Conservation (phyloP, 2,888 invertebrate genomes). For the Gari tellinella region DNA sequence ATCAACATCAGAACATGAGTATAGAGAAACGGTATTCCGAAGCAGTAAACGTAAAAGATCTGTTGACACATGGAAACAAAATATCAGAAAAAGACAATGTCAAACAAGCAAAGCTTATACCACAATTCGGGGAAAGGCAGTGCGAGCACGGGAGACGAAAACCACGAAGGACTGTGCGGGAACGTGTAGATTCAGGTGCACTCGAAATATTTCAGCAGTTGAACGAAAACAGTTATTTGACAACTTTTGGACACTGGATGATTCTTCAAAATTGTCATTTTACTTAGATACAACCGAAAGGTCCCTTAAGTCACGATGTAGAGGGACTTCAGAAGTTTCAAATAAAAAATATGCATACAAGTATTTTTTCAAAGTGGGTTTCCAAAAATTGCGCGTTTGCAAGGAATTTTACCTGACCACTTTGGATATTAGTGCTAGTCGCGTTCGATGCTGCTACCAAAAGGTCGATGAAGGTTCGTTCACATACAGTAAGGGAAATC, state of each 20-base stretch:
- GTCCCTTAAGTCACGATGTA: slow-evolving; percentile 14
- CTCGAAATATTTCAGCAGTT: slow-evolving; percentile 3
- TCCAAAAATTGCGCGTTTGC: slow-evolving; percentile 33
- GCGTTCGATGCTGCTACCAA: slow-evolving; percentile 24
- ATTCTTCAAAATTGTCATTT: slow-evolving; percentile 33
- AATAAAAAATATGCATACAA: slow-evolving; percentile 18
- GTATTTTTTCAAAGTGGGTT: slow-evolving; percentile 16
- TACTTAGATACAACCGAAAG: slow-evolving; percentile 31
- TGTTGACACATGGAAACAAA: slow-evolving; percentile 21
- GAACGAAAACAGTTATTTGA: slow-evolving; percentile 27
- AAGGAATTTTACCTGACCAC: slow-evolving; percentile 40
- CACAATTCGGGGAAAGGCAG: slow-evolving; percentile 3
- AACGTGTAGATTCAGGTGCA: slow-evolving; percentile 36
- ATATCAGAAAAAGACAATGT: slow-evolving; percentile 22
- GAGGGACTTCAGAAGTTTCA: slow-evolving; percentile 9
- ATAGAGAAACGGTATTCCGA: not conserved
- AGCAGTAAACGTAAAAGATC: slow-evolving; percentile 24
- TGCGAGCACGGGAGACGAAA: slow-evolving; percentile 16
- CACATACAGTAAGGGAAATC: slow-evolving; percentile 15
- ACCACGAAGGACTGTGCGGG: slow-evolving; percentile 35
- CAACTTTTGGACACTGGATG: slow-evolving; percentile 34
- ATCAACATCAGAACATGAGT: not conserved
- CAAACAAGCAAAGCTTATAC: slow-evolving; percentile 22
- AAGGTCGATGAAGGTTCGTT: not conserved
- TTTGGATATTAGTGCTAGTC: slow-evolving; percentile 35